Evolutionary conservation across 2,888 invertebrate species (phyloP).

Genomic region (Sycophila texana): DNA sequence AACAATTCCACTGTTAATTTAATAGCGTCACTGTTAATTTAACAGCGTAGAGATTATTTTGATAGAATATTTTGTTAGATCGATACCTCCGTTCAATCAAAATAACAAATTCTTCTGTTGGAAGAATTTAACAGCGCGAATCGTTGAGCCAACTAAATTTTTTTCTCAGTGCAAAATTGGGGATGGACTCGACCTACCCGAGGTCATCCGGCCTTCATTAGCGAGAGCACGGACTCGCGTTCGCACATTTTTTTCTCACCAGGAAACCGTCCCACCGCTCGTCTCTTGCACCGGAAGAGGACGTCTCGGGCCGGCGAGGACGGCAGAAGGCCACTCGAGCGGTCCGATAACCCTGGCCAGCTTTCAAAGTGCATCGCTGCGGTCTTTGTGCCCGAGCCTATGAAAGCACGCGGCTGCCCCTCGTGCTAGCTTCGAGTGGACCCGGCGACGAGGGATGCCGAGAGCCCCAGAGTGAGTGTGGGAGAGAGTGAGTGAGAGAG

Average conservation of each 20-base stretch:
- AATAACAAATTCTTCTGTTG: too few relatives aligned
- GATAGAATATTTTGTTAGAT: too few relatives aligned
- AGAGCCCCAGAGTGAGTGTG: neutral
- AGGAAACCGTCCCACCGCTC: neutral
- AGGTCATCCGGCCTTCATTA: too few relatives aligned
- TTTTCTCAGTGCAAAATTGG: too few relatives aligned
- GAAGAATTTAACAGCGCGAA: too few relatives aligned
- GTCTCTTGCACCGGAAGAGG: neutral
- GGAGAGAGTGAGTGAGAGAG: neutral
- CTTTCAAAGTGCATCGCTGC: conserved; percentile 44
- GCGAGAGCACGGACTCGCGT: neutral
- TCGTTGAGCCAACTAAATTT: too few relatives aligned
- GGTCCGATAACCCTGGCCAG: conserved; percentile 42
- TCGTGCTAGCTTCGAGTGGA: conserved; percentile 36
- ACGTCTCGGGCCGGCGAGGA: neutral
- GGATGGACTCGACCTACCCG: too few relatives aligned
- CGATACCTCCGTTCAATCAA: too few relatives aligned
- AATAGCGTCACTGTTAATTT: too few relatives aligned
- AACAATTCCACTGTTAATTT: too few relatives aligned
- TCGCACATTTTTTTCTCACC: neutral
- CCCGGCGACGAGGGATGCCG: conserved; percentile 1
- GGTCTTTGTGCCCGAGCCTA: conserved; percentile 38
- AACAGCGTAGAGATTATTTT: too few relatives aligned
- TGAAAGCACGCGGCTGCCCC: conserved; percentile 22
- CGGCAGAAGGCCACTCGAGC: conserved; percentile 22